These are phyloP conservation scores for Drosophila eugracilis DNA, from an alignment of 1,140 invertebrate genomes.

Conservation along the genomic window DNA sequence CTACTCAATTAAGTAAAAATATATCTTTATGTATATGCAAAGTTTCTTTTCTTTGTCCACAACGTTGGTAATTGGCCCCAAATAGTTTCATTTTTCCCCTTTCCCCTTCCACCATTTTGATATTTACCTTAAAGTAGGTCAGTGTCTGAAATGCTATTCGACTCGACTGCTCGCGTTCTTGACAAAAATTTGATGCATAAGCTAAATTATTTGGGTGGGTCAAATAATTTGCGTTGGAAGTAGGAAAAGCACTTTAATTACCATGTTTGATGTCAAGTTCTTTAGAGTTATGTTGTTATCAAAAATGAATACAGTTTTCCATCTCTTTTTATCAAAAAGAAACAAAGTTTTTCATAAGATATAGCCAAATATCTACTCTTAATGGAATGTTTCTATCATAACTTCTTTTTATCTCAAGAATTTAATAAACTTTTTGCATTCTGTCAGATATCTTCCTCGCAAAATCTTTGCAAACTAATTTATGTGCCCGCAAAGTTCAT, in stretches of 20 bases:
- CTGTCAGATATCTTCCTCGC: background rate
- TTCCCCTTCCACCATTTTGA: constrained; percentile 19
- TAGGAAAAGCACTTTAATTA: constrained; percentile 20
- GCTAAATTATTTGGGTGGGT: constrained; percentile 43
- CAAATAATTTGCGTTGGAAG: constrained; percentile 17
- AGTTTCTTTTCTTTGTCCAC: constrained; percentile 52
- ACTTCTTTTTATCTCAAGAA: constrained; percentile 7
- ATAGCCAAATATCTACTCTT: background rate
- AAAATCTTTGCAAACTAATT: constrained; percentile 1
- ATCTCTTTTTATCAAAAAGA: background rate
- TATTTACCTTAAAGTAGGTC: constrained; percentile 61
- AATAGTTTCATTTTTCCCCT: constrained; percentile 35
- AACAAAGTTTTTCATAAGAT: constrained; percentile 3
- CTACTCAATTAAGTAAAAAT: constrained; percentile 36
- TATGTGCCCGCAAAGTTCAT: constrained; percentile 1
- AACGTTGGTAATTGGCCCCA: constrained; percentile 37
- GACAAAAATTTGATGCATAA: constrained; percentile 58
- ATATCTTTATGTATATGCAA: constrained; percentile 32
- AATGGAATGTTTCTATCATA: constrained; percentile 10
- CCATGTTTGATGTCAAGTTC: constrained; percentile 1
- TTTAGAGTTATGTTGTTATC: background rate
- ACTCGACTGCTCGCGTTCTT: constrained; percentile 50
- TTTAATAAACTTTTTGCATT: constrained; percentile 2
- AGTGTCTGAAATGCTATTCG: constrained; percentile 55
- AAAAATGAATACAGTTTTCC: background rate